These are phyloP conservation scores for Apeltes quadracus DNA, from an alignment of 2,113 vertebrate species.

Conservation along the genomic window DNA sequence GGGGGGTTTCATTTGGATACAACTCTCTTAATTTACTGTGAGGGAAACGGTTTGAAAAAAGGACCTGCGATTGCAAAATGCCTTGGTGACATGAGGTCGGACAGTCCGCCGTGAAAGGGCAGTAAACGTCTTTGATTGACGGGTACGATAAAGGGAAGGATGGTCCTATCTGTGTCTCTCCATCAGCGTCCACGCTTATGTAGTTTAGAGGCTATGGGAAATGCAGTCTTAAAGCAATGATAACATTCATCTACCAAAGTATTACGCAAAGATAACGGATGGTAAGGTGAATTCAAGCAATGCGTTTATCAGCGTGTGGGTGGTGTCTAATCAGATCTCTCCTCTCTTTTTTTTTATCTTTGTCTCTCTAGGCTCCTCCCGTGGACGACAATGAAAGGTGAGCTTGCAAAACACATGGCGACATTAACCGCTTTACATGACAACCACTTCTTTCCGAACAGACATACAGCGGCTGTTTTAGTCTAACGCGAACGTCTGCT, in stretches of 20 bases:
- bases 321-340: conserved; percentile 60
- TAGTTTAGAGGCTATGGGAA: conserved; percentile 61
- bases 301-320: conserved; percentile 32
- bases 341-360: conserved; percentile 37
- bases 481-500: conserved; percentile 26
- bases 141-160: conserved; percentile 15
- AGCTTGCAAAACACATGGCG: background rate
- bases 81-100: background rate
- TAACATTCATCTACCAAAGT: conserved; percentile 48
- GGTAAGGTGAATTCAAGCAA: conserved; percentile 51
- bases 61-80: background rate
- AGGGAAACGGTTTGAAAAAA: background rate
- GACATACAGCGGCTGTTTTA: background rate
- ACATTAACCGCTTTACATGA: background rate
- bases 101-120: background rate
- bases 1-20: background rate
- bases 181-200: conserved; percentile 36
- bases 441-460: background rate
- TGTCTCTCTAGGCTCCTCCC: conserved; percentile 77
- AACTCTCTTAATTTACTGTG: background rate
- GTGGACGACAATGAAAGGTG: conserved; percentile 86
- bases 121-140: conserved; percentile 27
- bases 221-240: conserved; percentile 32
- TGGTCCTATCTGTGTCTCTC: conserved; percentile 50
- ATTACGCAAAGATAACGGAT: conserved; percentile 5